Evolutionary conservation across 2,797 vertebrate genomes (phyloP), one percentile per base, ranked within the genome.

Genomic region (Buceros bicornis): DNA sequence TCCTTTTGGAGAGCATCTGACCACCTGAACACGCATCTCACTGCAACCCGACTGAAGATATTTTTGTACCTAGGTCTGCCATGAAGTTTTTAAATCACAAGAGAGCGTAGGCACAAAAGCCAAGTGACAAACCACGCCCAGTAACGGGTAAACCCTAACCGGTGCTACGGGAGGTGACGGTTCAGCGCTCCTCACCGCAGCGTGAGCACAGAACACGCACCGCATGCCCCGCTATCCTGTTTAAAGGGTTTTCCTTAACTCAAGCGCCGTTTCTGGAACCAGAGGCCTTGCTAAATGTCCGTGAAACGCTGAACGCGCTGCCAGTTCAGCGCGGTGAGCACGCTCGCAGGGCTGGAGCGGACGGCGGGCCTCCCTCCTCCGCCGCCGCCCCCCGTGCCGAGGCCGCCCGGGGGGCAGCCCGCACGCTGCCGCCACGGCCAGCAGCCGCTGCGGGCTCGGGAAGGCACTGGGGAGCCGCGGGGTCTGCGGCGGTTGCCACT

Each of bases 211-310:
- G 4, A 14, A 33, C 28, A 7, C 4, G 54, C 57, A 51, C 66
- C 4, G 7, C 5, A 3, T 22, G 6, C 6, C 26, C 4, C 57
- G 1, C 26, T 0, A 10, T 0, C 0, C 1, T 1, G 25, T 11
- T 2, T 4, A 17, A 5, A 20, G 26, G 13, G 2, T 8, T 25
- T 3, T 54, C 60, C 54, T 3, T 6, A 8, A 8, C 42, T 16
- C 60, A 5, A 2, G 48, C 21, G 10, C 90, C 13, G 3, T 8
- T 26, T 16, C 73, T 33, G 66, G 10, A 42, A 10, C 10, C 35
- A 3, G 56, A 16, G 48, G 9, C 8, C 16, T 3, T 2, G 45
- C 29, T 1, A 18, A 18, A 8, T 0, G 12, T 3, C 64, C 12
- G 13, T 0, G n/a, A 28, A 11, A 11, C 25, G 11, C 11, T n/a